Conservation (phyloP, 2,797 vertebrate species). For the Rallus crepitans region DNA sequence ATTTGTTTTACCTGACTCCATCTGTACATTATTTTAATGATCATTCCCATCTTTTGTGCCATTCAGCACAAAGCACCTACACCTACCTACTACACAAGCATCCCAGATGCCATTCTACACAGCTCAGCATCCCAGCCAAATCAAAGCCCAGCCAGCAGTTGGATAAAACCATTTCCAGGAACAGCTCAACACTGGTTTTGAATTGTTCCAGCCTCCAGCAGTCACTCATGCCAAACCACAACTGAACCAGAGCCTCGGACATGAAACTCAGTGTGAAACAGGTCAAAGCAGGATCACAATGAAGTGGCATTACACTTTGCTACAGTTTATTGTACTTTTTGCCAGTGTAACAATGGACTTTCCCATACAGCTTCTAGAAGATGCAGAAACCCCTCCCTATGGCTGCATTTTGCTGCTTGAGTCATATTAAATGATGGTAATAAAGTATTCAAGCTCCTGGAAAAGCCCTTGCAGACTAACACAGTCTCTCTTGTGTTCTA, state of each 20-base stretch:
- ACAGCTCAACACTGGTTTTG: accelerated
- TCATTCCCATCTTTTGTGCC: background rate
- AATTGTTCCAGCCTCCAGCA: background rate
- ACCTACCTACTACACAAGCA: background rate
- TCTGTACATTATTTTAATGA: background rate
- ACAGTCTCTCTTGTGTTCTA: background rate
- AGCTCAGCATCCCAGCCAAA: background rate
- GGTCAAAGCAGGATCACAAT: accelerated
- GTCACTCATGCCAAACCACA: background rate
- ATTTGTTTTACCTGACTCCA: background rate
- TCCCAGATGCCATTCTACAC: background rate
- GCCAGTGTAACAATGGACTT: background rate
- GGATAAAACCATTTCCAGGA: background rate
- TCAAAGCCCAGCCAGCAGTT: background rate
- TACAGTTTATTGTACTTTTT: background rate
- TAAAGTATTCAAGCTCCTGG: background rate
- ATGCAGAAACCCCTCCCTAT: background rate
- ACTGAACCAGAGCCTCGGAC: background rate
- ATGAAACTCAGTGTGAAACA: accelerated
- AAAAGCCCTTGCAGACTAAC: background rate
- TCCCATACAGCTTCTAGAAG: accelerated
- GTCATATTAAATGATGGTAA: accelerated
- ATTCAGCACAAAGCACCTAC: background rate
- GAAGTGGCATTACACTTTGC: accelerated
- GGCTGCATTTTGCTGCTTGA: background rate